Percentiles rank a stretch among this genome's conserved stretches.
Evolutionary conservation across 2,888 invertebrate species (phyloP).

Genomic region (Zygaena filipendulae): DNA sequence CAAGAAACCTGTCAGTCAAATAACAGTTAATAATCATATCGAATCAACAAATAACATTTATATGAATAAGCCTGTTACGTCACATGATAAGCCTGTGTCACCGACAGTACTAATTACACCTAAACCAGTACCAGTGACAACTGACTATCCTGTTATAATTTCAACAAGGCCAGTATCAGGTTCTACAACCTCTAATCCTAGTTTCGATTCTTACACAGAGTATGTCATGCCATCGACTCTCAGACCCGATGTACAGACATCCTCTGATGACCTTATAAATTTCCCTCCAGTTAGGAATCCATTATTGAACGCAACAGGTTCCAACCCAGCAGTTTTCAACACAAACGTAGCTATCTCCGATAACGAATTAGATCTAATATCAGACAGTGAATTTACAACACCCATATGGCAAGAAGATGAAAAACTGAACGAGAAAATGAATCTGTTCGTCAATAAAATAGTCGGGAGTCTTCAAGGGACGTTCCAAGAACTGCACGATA

Average conservation of each 20-base stretch:
- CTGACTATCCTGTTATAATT: slow-evolving; percentile 40
- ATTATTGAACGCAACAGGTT: slow-evolving; percentile 77
- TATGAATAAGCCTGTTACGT: slow-evolving; percentile 39
- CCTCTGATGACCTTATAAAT: slow-evolving; percentile 77
- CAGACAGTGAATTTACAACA: slow-evolving; percentile 77
- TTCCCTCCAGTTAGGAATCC: slow-evolving; percentile 90
- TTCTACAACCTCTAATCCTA: slow-evolving; percentile 27
- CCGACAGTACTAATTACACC: slow-evolving; percentile 77
- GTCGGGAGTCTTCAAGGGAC: slow-evolving; percentile 86
- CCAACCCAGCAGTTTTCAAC: slow-evolving; percentile 55
- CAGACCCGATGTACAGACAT: slow-evolving; percentile 71
- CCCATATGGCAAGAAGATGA: slow-evolving; percentile 82
- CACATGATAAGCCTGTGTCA: slow-evolving; percentile 62
- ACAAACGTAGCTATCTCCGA: slow-evolving; percentile 63
- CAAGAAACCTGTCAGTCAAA: slow-evolving; percentile 56
- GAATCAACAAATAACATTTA: slow-evolving; percentile 67
- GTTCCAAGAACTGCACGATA: slow-evolving; percentile 82
- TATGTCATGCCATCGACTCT: slow-evolving; percentile 36
- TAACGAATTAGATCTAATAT: slow-evolving; percentile 54
- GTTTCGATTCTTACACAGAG: slow-evolving; percentile 38
- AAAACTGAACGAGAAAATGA: slow-evolving; percentile 81
- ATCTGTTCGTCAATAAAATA: slow-evolving; percentile 84
- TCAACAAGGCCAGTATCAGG: slow-evolving; percentile 27
- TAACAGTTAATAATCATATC: slow-evolving; percentile 72
- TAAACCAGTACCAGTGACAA: slow-evolving; percentile 66